phyloP scores from a whole-genome alignment of 2,888 invertebrate genomes.

The Hyposoter dolosus region DNA sequence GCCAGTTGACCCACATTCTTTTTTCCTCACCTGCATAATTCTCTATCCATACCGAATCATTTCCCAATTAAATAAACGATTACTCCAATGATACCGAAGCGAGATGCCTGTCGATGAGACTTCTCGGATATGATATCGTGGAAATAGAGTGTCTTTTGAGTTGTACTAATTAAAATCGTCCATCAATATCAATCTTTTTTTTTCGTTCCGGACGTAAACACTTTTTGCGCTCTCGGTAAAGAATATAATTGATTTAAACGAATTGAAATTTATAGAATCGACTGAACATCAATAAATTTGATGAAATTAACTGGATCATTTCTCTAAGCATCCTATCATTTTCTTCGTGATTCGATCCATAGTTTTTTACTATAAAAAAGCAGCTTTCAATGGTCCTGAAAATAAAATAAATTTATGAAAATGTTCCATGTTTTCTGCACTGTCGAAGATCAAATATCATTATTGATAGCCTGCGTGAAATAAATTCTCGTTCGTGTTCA shows the following conservation, averaged over 20 bases:
- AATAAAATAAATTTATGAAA: background rate
- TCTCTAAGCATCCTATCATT: background rate
- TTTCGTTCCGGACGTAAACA: background rate
- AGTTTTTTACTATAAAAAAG: background rate
- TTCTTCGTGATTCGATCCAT: background rate
- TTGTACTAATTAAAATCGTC: background rate
- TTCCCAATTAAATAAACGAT: slow-evolving; percentile 1
- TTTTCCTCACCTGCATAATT: background rate
- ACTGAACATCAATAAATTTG: background rate
- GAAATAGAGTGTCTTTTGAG: background rate
- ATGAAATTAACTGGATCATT: background rate
- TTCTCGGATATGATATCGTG: background rate
- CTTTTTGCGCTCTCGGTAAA: background rate
- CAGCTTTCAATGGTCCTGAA: background rate
- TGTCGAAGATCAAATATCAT: background rate
- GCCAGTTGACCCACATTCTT: background rate
- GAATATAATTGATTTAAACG: background rate
- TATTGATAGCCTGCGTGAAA: background rate
- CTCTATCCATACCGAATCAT: background rate
- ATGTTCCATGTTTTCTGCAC: background rate
- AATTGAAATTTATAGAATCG: background rate
- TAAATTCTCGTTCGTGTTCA: background rate
- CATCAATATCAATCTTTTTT: background rate
- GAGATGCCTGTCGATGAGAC: background rate
- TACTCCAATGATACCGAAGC: background rate